Evolutionary conservation across 2,797 vertebrate genomes (phyloP).

Genomic region (Macropus fuliginosus): DNA sequence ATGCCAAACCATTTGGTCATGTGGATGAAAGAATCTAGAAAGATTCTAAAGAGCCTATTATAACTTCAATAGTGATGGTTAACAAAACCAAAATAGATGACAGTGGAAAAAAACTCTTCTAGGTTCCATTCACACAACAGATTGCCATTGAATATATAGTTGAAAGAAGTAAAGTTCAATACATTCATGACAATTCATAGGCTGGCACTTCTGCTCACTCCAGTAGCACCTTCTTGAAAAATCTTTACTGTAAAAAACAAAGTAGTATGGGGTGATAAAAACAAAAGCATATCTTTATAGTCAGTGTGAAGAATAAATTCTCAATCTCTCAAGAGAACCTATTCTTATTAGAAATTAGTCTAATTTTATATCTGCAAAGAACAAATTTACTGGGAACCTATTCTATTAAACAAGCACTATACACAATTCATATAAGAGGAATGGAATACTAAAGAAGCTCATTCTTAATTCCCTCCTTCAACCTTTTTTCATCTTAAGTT

Average conservation of each 20-base stretch:
- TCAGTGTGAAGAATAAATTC: constrained; percentile 27
- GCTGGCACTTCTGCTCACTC: background rate
- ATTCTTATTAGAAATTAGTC: constrained; percentile 48
- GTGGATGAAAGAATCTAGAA: background rate
- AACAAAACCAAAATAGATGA: background rate
- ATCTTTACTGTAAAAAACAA: constrained; percentile 40
- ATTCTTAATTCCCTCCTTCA: constrained; percentile 46
- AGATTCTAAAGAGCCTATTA: background rate
- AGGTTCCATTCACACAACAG: background rate
- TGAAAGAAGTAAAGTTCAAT: background rate
- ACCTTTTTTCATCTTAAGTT: constrained; percentile 43
- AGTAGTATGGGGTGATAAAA: constrained; percentile 25
- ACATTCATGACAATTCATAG: background rate
- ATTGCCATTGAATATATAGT: background rate
- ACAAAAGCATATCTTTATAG: constrained; percentile 25
- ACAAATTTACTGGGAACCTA: constrained; percentile 46
- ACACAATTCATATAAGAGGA: constrained; percentile 53
- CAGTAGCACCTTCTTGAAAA: constrained; percentile 37
- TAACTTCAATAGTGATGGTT: background rate
- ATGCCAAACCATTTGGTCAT: background rate
- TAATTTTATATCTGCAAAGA: constrained; percentile 6
- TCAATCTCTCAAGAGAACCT: constrained; percentile 36
- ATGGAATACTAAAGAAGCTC: constrained; percentile 34
- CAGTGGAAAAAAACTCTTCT: background rate
- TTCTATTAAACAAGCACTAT: constrained; percentile 18